Evolutionary conservation across 2,888 invertebrate species (phyloP), one percentile per base, ranked within the genome.

Genomic region (Malthinus seriepunctatus): DNA sequence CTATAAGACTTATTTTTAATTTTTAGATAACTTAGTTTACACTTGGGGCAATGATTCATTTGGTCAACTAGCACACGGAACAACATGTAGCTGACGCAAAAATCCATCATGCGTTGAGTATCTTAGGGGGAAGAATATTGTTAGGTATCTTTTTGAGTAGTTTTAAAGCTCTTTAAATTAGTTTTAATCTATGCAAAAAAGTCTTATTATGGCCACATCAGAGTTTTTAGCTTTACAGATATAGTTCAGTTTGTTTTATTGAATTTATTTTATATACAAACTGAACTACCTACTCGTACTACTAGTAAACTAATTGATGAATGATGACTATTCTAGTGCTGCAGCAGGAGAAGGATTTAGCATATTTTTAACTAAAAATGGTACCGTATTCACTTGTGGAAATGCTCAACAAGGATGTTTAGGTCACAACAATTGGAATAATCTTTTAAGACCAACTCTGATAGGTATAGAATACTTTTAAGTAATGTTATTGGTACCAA

Each of bases 301-400:
- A n/a, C n/a, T n/a, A n/a, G n/a, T n/a, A n/a, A n/a, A n/a, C n/a
- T n/a, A n/a, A n/a, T n/a, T n/a, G n/a, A n/a, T n/a, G n/a, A n/a
- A n/a, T n/a, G n/a, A n/a, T n/a, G n/a, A n/a, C n/a, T n/a, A n/a
- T n/a, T 68, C 35, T 63, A 86, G 86, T 55, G 82, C 84, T 7
- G 83, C 82, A 63, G 86, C 86, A 64, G 88, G 88, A 0, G 81
- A 84, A 63, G 83, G 82, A 3, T 89, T 88, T 74, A 88, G 87
- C 63, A 78, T 89, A 34, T 86, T 90, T 70, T 80, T 86, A 52
- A 86, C 86, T 54, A 85, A 86, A 68, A 82, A 85, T 52, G 90
- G 90, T 6, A 82, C 86, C n/a, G 77, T 89, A 0, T 79, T 88
- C 70, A 86, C 86, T 32, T 88, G 88, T 73, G 90, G 90, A 0